Base-by-base conservation (phyloP, 2,888 invertebrate genomes). In the Yponomeuta malinellus region DNA sequence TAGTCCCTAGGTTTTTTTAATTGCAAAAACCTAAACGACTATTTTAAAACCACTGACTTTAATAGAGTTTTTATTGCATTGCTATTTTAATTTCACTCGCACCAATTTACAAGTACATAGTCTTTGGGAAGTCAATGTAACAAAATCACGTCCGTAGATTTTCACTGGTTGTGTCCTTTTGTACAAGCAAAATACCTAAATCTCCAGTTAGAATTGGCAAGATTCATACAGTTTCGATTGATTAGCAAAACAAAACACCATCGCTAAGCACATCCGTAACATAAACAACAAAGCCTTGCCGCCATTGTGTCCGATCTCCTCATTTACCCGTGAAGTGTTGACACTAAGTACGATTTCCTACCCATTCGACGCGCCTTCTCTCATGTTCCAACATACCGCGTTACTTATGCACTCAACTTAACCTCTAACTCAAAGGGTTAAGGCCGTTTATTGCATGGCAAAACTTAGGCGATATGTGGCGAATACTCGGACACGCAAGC, bases 301-400 rank as follows among this genome's bases (percentile, higher is more conserved):
- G 78, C 72, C 77, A 77, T 80, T 78, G 78, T 79, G 73, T 76
- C 78, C 73, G 76, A 77, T 75, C 74, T 75, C 79, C 82, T 81
- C 82, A 82, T 84, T 85, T 80, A 81, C 76, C 84, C 88, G 83
- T 89, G 86, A 88, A 88, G 88, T 88, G 90, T 88, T 89, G 91
- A 91, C 90, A 89, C 87, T 91, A 87, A 91, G 89, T 75, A 85
- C 88, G 84, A 88, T 89, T 89, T 87, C 85, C 82, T 89, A 84
- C 85, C 80, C 76, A 86, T 89, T 87, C 81, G 88, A 80, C 77
- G 78, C 83, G 85, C 82, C 81, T 82, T 83, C 85, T 87, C 86
- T 83, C 84, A 85, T 83, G 83, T 83, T 52, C n/a, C 15, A 76
- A 79, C 74, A 74, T 75, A 81, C 82, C 76, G 80, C 76, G 71